These are phyloP conservation scores for Solenopsis invicta DNA, from an alignment of 1,140 invertebrate genomes.

Conservation along the genomic window DNA sequence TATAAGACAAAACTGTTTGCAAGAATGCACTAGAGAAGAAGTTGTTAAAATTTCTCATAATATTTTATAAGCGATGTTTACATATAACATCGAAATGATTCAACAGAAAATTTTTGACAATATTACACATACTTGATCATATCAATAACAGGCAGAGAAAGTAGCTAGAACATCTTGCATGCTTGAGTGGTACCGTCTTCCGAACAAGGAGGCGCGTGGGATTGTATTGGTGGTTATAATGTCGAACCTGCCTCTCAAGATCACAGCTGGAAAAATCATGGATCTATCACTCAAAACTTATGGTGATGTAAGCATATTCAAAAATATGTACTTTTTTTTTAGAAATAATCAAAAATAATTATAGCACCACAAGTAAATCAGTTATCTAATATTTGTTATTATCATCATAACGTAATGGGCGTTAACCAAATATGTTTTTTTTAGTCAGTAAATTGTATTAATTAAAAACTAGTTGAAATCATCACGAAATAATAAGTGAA, in stretches of 20 bases:
- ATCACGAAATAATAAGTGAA: constrained; percentile 1
- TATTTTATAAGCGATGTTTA: no score
- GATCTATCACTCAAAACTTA: constrained; percentile 70
- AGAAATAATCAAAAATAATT: neutral
- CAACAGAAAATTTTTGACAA: no score
- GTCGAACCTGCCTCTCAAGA: constrained; percentile 62
- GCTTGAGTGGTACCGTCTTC: constrained; percentile 73
- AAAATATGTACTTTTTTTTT: neutral
- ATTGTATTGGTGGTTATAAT: constrained; percentile 74
- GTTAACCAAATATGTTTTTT: neutral
- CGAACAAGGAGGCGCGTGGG: constrained; percentile 53
- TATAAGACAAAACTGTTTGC: neutral
- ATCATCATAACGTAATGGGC: neutral
- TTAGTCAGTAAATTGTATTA: neutral
- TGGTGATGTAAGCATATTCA: constrained; percentile 65
- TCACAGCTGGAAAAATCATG: constrained; percentile 72
- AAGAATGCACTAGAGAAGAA: no score
- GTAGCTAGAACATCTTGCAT: constrained; percentile 65
- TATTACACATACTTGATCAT: neutral
- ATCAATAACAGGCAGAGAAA: constrained; percentile 54
- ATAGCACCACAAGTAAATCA: neutral
- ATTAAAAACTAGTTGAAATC: neutral
- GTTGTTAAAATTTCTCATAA: no score
- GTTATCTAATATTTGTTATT: neutral
- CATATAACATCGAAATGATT: no score